A percentile compares a stretch with the other conserved stretches of the same genome.
Conservation (phyloP, 2,113 vertebrate genomes). For the Oenanthe oenanthe region DNA sequence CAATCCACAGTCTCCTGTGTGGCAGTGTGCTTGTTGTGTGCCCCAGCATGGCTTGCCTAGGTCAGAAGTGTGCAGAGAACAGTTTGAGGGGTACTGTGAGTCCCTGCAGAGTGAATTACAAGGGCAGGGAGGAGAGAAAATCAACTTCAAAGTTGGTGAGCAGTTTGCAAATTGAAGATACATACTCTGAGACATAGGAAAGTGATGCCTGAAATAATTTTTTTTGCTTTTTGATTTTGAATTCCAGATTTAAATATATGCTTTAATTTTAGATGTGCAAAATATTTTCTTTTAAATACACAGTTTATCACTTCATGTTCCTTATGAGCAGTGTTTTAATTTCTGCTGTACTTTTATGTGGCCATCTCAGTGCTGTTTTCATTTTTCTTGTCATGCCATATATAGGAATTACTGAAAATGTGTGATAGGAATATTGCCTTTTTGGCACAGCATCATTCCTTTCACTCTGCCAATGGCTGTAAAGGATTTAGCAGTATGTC, state of each 20-base stretch:
- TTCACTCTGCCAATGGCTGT: background rate
- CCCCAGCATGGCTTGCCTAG: background rate
- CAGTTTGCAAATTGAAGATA: background rate
- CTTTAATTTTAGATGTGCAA: background rate
- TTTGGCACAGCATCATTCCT: background rate
- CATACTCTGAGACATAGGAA: background rate
- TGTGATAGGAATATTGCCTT: background rate
- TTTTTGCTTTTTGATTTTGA: background rate
- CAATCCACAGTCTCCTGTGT: background rate
- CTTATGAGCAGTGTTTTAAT: background rate
- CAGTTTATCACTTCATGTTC: background rate
- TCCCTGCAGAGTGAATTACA: background rate
- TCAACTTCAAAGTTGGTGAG: background rate
- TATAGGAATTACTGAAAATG: background rate
- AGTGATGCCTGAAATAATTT: background rate
- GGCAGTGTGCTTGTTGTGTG: background rate
- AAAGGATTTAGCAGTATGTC: background rate
- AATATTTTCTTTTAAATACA: background rate
- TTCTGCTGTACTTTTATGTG: background rate
- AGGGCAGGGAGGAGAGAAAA: background rate
- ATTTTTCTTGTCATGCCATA: background rate
- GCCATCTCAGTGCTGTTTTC: background rate
- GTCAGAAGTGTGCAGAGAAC: background rate
- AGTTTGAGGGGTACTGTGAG: rapidly evolving
- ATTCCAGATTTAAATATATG: background rate